A percentile compares a stretch with the other conserved stretches of the same genome.
Evolutionary conservation across 2,797 vertebrate genomes (phyloP).

Genomic region (Anolis apletophallus): DNA sequence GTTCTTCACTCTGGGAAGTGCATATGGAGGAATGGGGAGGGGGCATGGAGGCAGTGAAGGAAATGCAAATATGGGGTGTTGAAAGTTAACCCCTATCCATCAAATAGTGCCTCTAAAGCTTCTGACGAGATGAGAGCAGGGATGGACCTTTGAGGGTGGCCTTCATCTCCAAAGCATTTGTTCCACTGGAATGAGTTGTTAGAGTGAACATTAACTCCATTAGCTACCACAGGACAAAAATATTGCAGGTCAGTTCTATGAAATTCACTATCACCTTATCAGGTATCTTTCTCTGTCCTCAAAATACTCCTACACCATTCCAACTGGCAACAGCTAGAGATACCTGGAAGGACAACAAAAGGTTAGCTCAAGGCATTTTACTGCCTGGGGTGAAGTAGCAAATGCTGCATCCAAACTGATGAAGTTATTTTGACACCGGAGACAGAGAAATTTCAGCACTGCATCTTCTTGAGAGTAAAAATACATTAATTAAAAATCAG

Average conservation of each 20-base stretch:
- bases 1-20: neutral
- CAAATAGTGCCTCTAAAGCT: conserved; percentile 22
- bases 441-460: neutral
- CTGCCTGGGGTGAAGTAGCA: neutral
- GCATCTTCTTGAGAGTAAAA: no score
- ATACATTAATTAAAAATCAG: no score
- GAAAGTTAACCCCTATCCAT: neutral
- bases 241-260: neutral
- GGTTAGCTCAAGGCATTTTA: neutral
- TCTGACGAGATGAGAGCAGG: neutral
- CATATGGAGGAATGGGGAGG: conserved; percentile 19
- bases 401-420: neutral
- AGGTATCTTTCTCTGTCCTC: neutral
- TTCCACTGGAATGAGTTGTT: no score
- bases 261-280: neutral
- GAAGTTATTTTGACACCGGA: neutral
- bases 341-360: neutral
- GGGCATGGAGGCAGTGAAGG: neutral
- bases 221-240: neutral
- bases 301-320: neutral
- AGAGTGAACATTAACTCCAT: neutral
- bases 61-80: conserved; percentile 2
- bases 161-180: neutral
- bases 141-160: neutral
- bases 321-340: neutral